Evolutionary conservation across 2,797 vertebrate species (phyloP).

Genomic region (Betta splendens): DNA sequence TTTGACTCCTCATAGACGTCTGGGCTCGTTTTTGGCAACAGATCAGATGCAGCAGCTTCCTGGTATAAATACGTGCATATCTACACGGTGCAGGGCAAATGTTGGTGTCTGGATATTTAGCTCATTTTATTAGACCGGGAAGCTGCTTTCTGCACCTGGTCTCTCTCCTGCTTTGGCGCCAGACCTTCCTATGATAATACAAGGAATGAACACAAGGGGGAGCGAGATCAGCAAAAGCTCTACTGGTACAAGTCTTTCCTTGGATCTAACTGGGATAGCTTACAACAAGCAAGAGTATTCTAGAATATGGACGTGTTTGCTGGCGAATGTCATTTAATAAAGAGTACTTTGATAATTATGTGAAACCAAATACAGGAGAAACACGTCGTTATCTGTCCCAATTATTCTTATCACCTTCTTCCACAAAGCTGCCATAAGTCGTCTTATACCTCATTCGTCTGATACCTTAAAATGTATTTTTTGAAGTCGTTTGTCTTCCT

Average conservation of each 20-base stretch:
- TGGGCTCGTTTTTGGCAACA: constrained; percentile 59
- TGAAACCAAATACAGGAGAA: constrained; percentile 49
- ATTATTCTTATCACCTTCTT: too few species aligned
- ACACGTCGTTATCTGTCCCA: too few species aligned
- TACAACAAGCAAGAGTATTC: constrained; percentile 15
- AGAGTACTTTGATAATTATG: constrained; percentile 28
- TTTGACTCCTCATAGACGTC: constrained; percentile 32
- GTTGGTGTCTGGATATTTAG: constrained; percentile 13
- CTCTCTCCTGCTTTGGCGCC: constrained; percentile 44
- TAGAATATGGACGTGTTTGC: constrained; percentile 35
- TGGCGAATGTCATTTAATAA: constrained; percentile 47
- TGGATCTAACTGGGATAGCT: constrained; percentile 25
- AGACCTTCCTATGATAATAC: constrained; percentile 44
- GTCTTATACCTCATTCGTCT: too few species aligned
- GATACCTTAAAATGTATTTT: neutral
- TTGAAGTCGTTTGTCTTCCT: constrained; percentile 18
- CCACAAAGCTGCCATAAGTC: constrained; percentile 14
- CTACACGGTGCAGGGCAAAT: neutral
- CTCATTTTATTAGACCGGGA: constrained; percentile 37
- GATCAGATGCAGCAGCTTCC: constrained; percentile 46
- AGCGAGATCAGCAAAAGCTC: constrained; percentile 43
- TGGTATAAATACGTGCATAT: constrained; percentile 3
- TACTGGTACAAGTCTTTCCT: constrained; percentile 12
- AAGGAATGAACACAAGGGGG: constrained; percentile 56
- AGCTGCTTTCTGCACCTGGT: constrained; percentile 27